Evolutionary conservation across 1,140 invertebrate genomes (phyloP).

Genomic region (Sycophaga agraensis): DNA sequence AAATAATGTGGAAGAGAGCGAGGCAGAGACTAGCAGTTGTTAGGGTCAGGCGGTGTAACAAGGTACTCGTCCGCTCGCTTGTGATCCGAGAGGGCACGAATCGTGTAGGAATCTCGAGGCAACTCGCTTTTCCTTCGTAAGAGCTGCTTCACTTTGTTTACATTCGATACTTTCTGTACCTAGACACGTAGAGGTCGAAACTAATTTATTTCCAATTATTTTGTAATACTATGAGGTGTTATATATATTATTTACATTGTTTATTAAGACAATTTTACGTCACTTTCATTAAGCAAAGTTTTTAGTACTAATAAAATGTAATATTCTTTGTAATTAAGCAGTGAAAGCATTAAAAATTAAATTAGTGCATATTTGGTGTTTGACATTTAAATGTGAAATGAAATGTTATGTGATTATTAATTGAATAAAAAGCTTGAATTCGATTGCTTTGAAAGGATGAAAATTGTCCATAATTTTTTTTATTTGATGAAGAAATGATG

Average conservation of each 20-base stretch:
- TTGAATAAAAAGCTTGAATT: too few species aligned
- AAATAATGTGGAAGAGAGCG: constrained; percentile 50
- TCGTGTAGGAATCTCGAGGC: constrained; percentile 86
- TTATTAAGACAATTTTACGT: background rate
- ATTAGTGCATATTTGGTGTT: too few species aligned
- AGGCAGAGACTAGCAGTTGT: constrained; percentile 74
- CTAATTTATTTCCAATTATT: too few species aligned
- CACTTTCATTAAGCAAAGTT: too few species aligned
- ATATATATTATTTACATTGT: background rate
- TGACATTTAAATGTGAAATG: too few species aligned
- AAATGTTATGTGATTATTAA: too few species aligned
- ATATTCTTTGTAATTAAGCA: too few species aligned
- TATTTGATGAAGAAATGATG: too few species aligned
- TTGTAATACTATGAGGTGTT: too few species aligned
- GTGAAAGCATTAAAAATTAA: too few species aligned
- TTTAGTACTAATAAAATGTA: too few species aligned
- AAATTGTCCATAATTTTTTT: background rate
- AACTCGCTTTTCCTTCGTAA: constrained; percentile 92
- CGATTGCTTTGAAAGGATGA: background rate
- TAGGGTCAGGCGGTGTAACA: constrained; percentile 78
- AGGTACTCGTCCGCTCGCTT: constrained; percentile 88
- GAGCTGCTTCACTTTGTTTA: constrained; percentile 82
- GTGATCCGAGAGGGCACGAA: constrained; percentile 87
- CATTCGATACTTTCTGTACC: constrained; percentile 55
- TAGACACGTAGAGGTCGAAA: constrained; percentile 15